These are phyloP conservation scores for Vespertilio murinus DNA, from an alignment of 2,797 vertebrate species.

Conservation along the genomic window DNA sequence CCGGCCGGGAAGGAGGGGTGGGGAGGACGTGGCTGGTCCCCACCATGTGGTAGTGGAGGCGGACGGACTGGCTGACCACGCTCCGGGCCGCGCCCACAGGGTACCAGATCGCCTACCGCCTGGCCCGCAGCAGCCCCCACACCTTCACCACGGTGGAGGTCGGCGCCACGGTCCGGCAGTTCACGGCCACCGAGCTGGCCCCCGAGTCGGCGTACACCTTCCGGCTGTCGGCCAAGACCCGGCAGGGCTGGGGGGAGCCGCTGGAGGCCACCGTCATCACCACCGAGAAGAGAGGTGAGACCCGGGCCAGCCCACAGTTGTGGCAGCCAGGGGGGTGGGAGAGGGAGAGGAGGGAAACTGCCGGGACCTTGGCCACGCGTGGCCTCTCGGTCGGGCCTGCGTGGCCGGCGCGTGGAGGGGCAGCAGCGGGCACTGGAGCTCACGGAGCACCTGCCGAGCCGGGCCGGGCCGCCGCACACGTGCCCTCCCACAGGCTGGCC, in stretches of 20 bases:
- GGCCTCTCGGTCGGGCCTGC: accelerated
- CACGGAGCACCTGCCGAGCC: not conserved
- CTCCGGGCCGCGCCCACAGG: slow-evolving; percentile 80
- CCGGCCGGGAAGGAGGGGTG: not conserved
- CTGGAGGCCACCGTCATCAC: slow-evolving; percentile 95
- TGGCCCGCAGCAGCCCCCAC: slow-evolving; percentile 91
- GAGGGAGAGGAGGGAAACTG: accelerated
- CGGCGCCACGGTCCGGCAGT: slow-evolving; percentile 92
- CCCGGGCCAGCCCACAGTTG: not conserved
- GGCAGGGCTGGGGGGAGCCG: slow-evolving; percentile 94
- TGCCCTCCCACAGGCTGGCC: accelerated
- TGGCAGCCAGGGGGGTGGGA: not conserved
- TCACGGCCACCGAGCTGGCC: slow-evolving; percentile 91
- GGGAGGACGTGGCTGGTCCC: not conserved
- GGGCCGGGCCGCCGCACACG: not conserved
- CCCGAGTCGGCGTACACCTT: slow-evolving; percentile 93
- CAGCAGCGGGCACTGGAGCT: too few relatives aligned
- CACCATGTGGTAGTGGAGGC: not conserved
- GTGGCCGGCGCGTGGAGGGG: not conserved
- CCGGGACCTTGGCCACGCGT: accelerated
- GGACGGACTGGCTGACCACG: not conserved
- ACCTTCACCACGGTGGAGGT: slow-evolving; percentile 95
- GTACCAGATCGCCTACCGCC: slow-evolving; percentile 95
- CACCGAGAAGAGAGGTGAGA: slow-evolving; percentile 94
- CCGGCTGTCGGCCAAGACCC: slow-evolving; percentile 91